Conservation (phyloP, 1,140 invertebrate genomes). For the Riptortus pedestris region DNA sequence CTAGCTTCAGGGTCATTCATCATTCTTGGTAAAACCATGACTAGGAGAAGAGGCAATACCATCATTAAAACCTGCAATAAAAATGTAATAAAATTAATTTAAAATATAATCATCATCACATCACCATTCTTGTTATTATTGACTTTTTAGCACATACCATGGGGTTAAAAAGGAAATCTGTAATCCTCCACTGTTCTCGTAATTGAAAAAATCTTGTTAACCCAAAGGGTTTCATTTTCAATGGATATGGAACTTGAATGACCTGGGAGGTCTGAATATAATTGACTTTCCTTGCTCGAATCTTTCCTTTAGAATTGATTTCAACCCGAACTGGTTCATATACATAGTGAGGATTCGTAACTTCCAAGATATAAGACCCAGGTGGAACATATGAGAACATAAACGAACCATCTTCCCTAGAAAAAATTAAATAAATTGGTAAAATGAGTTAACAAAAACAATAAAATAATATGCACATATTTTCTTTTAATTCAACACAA, state of each 20-base stretch:
- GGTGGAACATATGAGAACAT: slow-evolving; percentile 77
- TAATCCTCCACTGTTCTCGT: slow-evolving; percentile 87
- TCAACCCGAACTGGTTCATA: slow-evolving; percentile 90
- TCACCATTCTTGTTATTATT: background rate
- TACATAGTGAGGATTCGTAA: slow-evolving; percentile 77
- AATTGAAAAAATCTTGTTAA: slow-evolving; percentile 86
- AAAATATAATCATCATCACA: background rate
- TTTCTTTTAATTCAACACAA: slow-evolving; percentile 2
- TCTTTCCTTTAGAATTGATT: slow-evolving; percentile 93
- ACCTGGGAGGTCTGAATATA: slow-evolving; percentile 82
- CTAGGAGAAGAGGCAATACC: slow-evolving; percentile 79
- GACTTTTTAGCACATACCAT: slow-evolving; percentile 51
- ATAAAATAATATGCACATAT: background rate
- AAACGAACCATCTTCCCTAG: slow-evolving; percentile 85
- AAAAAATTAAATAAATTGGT: slow-evolving; percentile 32
- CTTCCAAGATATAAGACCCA: slow-evolving; percentile 91
- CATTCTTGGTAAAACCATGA: slow-evolving; percentile 89
- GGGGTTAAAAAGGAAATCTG: slow-evolving; percentile 90
- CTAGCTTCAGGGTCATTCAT: slow-evolving; percentile 93
- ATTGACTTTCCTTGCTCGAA: slow-evolving; percentile 87
- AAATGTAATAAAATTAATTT: background rate
- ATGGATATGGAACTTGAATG: slow-evolving; percentile 79
- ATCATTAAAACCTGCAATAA: slow-evolving; percentile 75
- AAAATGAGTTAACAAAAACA: too few relatives aligned
- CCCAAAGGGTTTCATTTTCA: slow-evolving; percentile 72